These are phyloP conservation scores for Babyrousa celebensis DNA, from an alignment of 2,797 vertebrate genomes.

Conservation along the genomic window DNA sequence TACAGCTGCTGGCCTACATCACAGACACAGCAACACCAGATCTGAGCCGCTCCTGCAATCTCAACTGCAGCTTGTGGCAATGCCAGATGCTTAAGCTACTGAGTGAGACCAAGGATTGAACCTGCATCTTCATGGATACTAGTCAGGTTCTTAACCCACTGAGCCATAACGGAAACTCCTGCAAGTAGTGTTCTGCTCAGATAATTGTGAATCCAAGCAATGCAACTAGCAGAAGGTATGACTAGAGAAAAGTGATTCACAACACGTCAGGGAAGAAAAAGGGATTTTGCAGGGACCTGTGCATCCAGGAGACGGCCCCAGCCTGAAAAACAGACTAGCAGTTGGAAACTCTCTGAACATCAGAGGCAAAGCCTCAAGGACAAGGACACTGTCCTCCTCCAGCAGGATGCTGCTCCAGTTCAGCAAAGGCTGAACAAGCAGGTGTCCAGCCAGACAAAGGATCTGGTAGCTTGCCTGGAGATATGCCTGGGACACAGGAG, in stretches of 20 bases:
- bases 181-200: not conserved
- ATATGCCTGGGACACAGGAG: not conserved
- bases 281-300: not conserved
- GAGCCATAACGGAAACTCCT: not conserved
- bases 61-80: too few species aligned
- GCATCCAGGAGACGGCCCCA: not conserved
- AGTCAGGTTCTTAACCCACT: too few species aligned
- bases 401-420: not conserved
- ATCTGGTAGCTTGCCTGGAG: not conserved
- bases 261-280: not conserved
- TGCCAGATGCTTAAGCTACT: too few species aligned
- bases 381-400: too few species aligned
- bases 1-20: too few species aligned
- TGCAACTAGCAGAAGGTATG: conserved; percentile 9
- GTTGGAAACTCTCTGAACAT: not conserved
- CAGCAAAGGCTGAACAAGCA: not conserved
- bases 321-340: not conserved
- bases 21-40: too few species aligned
- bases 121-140: too few species aligned
- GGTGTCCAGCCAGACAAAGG: not conserved
- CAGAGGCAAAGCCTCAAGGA: not conserved
- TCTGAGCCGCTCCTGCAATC: too few species aligned
- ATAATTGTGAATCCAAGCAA: not conserved
- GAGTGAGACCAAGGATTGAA: too few species aligned
- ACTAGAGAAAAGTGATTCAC: conserved; percentile 41